Evolutionary conservation across 2,113 vertebrate genomes (phyloP).

Genomic region (Chaetodon auriga): DNA sequence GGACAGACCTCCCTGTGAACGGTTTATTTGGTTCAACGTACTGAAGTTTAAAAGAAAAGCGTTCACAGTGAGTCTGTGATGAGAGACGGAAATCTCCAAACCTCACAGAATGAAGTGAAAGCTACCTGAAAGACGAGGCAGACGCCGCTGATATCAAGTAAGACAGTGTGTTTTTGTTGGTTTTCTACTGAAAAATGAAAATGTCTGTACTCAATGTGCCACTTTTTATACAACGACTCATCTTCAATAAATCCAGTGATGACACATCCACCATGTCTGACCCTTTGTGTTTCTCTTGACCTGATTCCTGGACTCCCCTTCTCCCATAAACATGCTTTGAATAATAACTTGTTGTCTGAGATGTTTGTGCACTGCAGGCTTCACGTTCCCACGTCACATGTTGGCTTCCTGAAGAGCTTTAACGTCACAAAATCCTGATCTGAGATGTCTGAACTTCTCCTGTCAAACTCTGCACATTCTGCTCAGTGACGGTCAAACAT

Average conservation of each 20-base stretch:
- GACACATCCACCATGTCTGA: rapidly evolving
- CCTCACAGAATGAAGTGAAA: background rate
- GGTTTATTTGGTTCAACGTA: background rate
- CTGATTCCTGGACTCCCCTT: too few species aligned
- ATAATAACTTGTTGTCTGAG: too few species aligned
- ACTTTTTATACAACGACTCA: slow-evolving; percentile 14
- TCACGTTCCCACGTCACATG: too few species aligned
- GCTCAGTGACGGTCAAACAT: too few species aligned
- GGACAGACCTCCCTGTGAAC: background rate
- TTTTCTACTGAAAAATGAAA: slow-evolving; percentile 5
- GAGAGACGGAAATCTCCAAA: background rate
- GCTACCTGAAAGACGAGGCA: background rate
- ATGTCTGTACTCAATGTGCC: slow-evolving; percentile 6
- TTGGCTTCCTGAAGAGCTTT: too few species aligned
- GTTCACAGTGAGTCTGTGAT: background rate
- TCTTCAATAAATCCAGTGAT: slow-evolving; percentile 16
- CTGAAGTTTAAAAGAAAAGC: background rate
- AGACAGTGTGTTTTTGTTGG: too few species aligned
- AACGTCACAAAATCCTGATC: too few species aligned
- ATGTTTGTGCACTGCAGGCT: too few species aligned
- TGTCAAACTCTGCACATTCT: too few species aligned
- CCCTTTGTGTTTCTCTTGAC: background rate
- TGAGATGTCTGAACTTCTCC: too few species aligned
- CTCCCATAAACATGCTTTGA: too few species aligned
- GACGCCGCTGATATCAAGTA: background rate